Evolutionary conservation across 30 jellyfish, hydroid and myxozoan genomes (phyloP), one percentile per base, ranked within the genome.

Genomic region (Aurelia sp.): DNA sequence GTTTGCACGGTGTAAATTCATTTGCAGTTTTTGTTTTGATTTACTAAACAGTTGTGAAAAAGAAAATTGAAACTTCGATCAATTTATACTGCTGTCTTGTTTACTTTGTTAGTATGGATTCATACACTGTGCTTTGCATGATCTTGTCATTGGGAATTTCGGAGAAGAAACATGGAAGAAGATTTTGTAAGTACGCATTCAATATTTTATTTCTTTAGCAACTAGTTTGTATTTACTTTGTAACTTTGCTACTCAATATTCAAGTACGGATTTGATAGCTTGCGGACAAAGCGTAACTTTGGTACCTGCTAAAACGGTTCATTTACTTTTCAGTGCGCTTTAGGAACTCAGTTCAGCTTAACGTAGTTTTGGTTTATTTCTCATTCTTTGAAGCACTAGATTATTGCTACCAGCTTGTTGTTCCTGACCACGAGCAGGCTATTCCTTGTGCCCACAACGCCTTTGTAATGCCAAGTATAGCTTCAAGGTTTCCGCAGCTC

Each of bases 161-260:
- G 97, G 95, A 27, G 92, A 91, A 71, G 97, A 67, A 66, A 81
- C 97, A 31, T 89, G 97, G 97, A 80, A 84, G 35, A 13, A 52
- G 19, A 89, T 89, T 1, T 20, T 89, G 97, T 89, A 74, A 89
- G 97, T 80, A 69, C 55, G 0, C 15, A 13, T 44, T 44, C 15
- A 44, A 0, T 44, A 44, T 44, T 44, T 13, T 44, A 44, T 44
- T 44, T 44, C 55, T 44, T 8, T 44, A 44, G 55, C 55, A 44
- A 44, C 55, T 13, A 7, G 13, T 44, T 22, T 38, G 38, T 67
- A 17, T 67, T 6, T 67, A 22, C 20, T 40, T 48, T 33, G 2
- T 33, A n/a, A 5, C 30, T 70, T 17, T 70, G 13, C 50, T 6
- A 33, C 22, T 61, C 33, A 61, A 24, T 61, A 61, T n/a, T 61